Base-by-base conservation (phyloP, 2,888 invertebrate species). In the Eupeodes luniger region DNA sequence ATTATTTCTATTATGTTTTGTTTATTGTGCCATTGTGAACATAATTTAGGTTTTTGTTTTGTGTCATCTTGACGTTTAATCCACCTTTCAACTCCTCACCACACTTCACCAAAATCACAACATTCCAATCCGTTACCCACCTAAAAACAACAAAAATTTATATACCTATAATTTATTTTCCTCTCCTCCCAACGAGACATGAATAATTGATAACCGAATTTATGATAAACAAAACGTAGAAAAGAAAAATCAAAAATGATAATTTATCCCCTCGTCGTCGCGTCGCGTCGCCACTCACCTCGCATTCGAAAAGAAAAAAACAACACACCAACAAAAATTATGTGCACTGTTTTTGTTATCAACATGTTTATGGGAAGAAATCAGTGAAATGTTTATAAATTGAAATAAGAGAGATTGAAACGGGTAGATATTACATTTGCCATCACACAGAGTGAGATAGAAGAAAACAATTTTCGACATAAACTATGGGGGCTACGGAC, bases 321-420 rank as follows among this genome's bases (percentile, higher is more conserved):
- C 47, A 47, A 49, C 49, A 19, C 12, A 27, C 27, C 2, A 27
- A 27, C 27, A 27, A 36, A 47, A 61, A 49, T 16, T 62, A 44
- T 61, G 61, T 72, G 79, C 66, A 40, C 64, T 66, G 47, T 75
- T 53, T 59, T 85, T 82, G 62, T 85, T 88, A 88, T 88, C 88
- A 88, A 84, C 88, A 81, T 88, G 88, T 88, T 88, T 88, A 78
- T 85, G 81, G 36, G 85, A 81, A 88, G 88, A 88, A 85, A 81
- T 85, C 85, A 79, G 78, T 88, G 81, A 85, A 85, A 78, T 79
- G 64, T 74, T 81, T 77, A 84, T 88, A 88, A 84, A 85, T 85
- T 81, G 70, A 64, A 34, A 72, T 67, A 59, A 47, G 79, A 67
- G 61, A 70, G 85, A 64, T 57, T 53, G 77, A 85, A 77, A 81